Evolutionary conservation across 2,888 invertebrate species (phyloP), one percentile per base, ranked within the genome.

Genomic region (Himalopsyche anomala): DNA sequence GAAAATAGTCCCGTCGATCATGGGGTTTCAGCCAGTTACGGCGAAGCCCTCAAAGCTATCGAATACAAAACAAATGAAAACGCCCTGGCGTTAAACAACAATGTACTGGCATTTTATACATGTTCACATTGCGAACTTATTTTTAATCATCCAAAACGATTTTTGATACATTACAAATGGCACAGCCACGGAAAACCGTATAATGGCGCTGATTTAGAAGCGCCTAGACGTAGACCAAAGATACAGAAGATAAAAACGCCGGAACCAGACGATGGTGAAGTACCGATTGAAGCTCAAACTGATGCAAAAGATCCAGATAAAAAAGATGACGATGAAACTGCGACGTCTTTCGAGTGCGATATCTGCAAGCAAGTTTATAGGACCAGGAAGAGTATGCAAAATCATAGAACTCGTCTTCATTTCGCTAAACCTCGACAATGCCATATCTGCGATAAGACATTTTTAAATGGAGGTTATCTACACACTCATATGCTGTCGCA

Each of bases 151-250:
- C 92, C 92, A 0, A 93, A 93, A 82, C 89, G 93, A 2, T 92
- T 92, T 84, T 90, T 93, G 0, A 90, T 93, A 0, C 93, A 93
- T 85, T 89, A 90, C 4, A 93, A 93, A 81, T 93, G 93, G 93
- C 93, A 93, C 87, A 90, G 90, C 0, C 92, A 92, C 28, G 92
- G 92, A 0, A 89, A 91, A 0, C 91, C 91, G 0, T 62, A 62
- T 19, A 90, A 91, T 9, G 90, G 91, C 42, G 91, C 90, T 85
- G 89, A 91, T 42, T 91, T 91, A 28, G 79, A 90, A 11, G 89
- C 90, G 1, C 90, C 89, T 86, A 90, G 91, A 45, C 55, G 40
- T 28, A 84, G 36, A 51, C 90, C 38, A 19, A 80, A 79, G 17
- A 86, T n/a, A 51, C 55, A 79, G 19, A 86, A 85, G 40, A 84